phyloP scores from a whole-genome alignment of 2,888 invertebrate species.

The Chouioia cunea region DNA sequence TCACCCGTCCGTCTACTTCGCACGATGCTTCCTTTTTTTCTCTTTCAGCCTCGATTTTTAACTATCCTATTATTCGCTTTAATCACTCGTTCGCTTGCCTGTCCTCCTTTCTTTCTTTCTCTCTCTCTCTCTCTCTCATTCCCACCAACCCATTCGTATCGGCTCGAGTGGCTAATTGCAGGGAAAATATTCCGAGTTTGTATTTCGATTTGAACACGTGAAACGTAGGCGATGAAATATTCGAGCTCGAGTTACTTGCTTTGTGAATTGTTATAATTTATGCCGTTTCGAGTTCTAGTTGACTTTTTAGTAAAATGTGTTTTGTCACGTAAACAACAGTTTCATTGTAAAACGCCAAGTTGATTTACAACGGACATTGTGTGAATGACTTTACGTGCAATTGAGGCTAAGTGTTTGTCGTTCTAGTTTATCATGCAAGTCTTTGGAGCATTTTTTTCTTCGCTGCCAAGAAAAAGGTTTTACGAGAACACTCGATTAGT shows the following conservation, averaged over 20 bases:
- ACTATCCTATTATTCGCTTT: constrained; percentile 23
- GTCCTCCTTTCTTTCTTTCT: no score
- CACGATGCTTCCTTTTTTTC: neutral
- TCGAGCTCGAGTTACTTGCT: no score
- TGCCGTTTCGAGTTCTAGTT: no score
- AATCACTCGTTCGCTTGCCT: neutral
- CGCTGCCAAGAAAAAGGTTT: constrained; percentile 21
- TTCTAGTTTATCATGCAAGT: constrained; percentile 24
- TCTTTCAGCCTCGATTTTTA: constrained; percentile 29
- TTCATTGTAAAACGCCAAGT: constrained; percentile 16
- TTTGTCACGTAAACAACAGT: constrained; percentile 3
- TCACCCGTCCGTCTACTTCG: constrained; percentile 20
- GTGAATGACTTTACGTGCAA: constrained; percentile 32
- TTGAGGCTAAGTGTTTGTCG: constrained; percentile 37
- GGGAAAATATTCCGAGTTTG: no score
- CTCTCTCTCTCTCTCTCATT: no score
- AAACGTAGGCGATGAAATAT: no score
- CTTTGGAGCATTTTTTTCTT: constrained; percentile 18
- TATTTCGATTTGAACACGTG: no score
- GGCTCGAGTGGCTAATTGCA: no score
- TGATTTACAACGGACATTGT: constrained; percentile 36
- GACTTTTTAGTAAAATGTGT: no score
- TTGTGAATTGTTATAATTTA: no score
- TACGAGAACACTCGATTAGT: neutral
- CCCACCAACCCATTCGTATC: no score